These are phyloP conservation scores for Chelon labrosus DNA, from an alignment of 2,797 vertebrate species.

Conservation along the genomic window DNA sequence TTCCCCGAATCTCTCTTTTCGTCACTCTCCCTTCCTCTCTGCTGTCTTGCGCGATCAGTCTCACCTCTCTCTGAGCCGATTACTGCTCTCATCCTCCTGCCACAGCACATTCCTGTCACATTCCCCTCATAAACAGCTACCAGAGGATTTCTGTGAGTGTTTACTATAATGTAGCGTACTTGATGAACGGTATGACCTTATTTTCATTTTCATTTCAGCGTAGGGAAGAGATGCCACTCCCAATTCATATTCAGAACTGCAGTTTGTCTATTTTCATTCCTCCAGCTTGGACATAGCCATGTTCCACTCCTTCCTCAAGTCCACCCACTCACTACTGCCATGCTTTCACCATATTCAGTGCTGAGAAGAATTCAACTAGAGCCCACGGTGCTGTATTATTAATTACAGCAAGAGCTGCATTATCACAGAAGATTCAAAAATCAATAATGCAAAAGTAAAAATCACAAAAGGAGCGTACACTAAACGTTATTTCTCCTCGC, in stretches of 20 bases:
- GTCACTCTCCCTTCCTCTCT: constrained; percentile 55
- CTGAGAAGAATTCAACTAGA: constrained; percentile 16
- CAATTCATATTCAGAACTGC: constrained; percentile 2
- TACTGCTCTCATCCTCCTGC: constrained; percentile 59
- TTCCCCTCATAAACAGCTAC: constrained; percentile 18
- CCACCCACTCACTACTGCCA: constrained; percentile 65
- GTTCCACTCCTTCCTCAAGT: constrained; percentile 26
- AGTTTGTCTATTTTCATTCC: constrained; percentile 31
- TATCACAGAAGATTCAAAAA: background rate
- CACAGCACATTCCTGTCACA: constrained; percentile 50
- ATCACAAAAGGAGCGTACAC: background rate
- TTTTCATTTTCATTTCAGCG: background rate
- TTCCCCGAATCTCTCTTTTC: constrained; percentile 34
- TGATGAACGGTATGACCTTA: background rate
- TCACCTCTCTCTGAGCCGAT: constrained; percentile 60
- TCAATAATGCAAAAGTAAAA: constrained; percentile 14
- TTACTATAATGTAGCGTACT: too few species aligned
- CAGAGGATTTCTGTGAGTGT: constrained; percentile 9
- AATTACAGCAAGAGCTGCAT: background rate
- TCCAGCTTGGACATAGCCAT: constrained; percentile 6
- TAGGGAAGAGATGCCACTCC: constrained; percentile 1
- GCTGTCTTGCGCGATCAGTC: constrained; percentile 65
- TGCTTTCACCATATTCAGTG: constrained; percentile 42
- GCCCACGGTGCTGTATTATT: constrained; percentile 12
- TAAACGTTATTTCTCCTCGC: background rate